phyloP scores from a whole-genome alignment of 2,113 vertebrate genomes.

The Ageneiosus marmoratus region DNA sequence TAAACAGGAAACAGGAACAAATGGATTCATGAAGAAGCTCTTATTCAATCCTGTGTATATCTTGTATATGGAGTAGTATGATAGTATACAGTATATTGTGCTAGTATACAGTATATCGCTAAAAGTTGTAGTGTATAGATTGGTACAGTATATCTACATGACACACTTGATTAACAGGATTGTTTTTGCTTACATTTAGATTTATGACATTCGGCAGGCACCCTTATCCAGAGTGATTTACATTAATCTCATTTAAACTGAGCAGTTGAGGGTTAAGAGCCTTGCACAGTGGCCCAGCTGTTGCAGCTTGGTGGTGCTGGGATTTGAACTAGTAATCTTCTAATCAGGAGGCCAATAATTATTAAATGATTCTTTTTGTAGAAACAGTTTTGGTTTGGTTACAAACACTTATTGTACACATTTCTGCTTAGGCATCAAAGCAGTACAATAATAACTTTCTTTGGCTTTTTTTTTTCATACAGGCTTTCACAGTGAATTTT shows the following conservation, averaged over 20 bases:
- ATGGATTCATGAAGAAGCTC: background rate
- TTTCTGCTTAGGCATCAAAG: background rate
- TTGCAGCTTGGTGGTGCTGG: no score
- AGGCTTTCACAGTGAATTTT: background rate
- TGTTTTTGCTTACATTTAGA: background rate
- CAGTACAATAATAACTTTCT: background rate
- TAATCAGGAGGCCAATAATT: no score
- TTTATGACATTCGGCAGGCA: no score
- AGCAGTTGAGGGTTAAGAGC: no score
- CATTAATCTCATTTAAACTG: no score
- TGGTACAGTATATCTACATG: background rate
- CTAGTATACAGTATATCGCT: no score
- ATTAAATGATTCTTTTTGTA: background rate
- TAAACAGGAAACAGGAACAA: constrained; percentile 51
- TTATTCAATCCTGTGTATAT: background rate
- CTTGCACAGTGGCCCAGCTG: no score
- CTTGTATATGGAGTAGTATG: no score
- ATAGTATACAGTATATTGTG: no score
- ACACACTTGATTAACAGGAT: background rate
- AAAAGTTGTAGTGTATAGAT: background rate
- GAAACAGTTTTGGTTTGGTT: background rate
- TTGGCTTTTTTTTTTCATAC: background rate
- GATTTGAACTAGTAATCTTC: no score
- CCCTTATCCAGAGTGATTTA: no score
- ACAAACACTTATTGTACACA: background rate